Conservation (phyloP, 2,888 invertebrate species). For the Drosophila hawaiiensis region DNA sequence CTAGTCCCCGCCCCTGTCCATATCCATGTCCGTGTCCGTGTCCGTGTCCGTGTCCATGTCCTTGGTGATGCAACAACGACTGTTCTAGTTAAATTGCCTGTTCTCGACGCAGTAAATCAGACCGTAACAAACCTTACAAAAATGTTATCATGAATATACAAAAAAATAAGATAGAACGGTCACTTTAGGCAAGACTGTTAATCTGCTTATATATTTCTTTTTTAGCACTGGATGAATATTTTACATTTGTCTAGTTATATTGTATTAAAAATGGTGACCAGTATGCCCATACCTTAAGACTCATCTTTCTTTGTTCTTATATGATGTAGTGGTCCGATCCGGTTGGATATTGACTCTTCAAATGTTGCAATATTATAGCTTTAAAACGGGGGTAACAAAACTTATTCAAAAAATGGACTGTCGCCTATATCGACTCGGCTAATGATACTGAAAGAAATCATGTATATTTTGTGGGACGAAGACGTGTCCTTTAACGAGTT, state of each 20-base stretch:
- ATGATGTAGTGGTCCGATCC: background rate
- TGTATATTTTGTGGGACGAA: background rate
- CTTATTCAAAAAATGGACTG: background rate
- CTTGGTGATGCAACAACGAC: slow-evolving; percentile 60
- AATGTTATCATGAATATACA: slow-evolving; percentile 16
- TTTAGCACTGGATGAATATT: background rate
- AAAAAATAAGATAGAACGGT: background rate
- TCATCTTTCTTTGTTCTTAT: too few species aligned
- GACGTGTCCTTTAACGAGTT: background rate
- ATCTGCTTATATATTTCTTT: background rate
- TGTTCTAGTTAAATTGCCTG: slow-evolving; percentile 73
- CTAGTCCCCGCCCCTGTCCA: background rate
- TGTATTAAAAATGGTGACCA: background rate
- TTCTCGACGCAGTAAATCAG: slow-evolving; percentile 71
- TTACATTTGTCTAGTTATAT: background rate
- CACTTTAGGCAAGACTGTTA: background rate
- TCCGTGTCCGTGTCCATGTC: slow-evolving; percentile 42
- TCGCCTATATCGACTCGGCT: background rate
- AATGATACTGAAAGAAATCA: background rate
- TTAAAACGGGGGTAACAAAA: background rate
- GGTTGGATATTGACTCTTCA: background rate
- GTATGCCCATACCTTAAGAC: background rate
- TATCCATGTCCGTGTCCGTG: slow-evolving; percentile 17
- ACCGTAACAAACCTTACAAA: slow-evolving; percentile 50
- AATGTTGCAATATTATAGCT: background rate